Evolutionary conservation across 2,888 invertebrate species (phyloP), one percentile per base, ranked within the genome.

Genomic region (Lepeophtheirus nordmannii): DNA sequence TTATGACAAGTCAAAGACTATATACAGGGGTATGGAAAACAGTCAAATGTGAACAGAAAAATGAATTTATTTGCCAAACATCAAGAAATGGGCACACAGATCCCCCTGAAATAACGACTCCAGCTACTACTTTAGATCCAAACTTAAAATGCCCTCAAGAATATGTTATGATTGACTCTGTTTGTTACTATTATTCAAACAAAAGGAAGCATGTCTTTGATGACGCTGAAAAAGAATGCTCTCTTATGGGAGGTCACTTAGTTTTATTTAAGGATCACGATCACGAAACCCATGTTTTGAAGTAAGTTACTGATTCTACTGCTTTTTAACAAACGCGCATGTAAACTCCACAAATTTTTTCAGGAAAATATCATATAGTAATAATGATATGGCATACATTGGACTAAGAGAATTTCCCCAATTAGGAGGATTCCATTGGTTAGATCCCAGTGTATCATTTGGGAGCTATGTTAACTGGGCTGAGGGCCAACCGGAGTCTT

Each of bases 401-500:
- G 53, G 53, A 14, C 53, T 46, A 46, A 14, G 53, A 46, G 53
- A 46, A 46, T 46, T 46, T 46, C 53, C 53, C 8, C 53, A 46
- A 46, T 8, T n/a, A 3, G 53, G 53, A 14, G 53, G 53, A 46
- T 46, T 46, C 8, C 53, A 46, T 46, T 46, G 53, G 53, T n/a
- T 46, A 17, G 17, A 46, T 8, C 53, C 53, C 8, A 5, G 3
- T 46, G 1, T n/a, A 3, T 8, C 17, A 2, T 46, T 5, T 46
- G 53, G 53, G 53, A 30, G 53, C 53, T 46, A 46, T 17, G 8
- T 8, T 17, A 46, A 46, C 53, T 46, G 53, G 53, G 53, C 2
- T 17, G 53, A 46, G 2, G 53, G 53, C 2, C 53, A 46, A 17
- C 53, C 53, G 5, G 8, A 46, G 3, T 46, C 53, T 17, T 17